phyloP scores from a whole-genome alignment of 2,113 vertebrate species.

The Arvicanthis niloticus region DNA sequence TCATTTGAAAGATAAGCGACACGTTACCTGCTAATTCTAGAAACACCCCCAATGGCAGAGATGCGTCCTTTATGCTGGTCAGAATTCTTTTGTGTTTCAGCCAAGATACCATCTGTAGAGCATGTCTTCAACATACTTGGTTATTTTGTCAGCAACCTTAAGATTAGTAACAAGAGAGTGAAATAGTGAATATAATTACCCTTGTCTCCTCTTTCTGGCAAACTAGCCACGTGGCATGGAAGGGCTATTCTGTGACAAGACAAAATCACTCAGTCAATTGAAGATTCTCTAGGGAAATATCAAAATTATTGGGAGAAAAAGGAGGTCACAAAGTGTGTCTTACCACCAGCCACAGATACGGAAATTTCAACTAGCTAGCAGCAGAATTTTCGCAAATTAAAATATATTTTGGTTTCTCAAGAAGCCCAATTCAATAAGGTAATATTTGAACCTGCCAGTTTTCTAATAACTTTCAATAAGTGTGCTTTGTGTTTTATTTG shows the following conservation, averaged over 20 bases:
- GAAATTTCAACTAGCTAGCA: not conserved
- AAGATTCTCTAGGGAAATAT: not conserved
- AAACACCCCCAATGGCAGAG: not conserved
- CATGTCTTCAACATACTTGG: not conserved
- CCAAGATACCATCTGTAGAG: not conserved
- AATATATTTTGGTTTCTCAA: not conserved
- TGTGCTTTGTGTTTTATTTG: conserved; percentile 43
- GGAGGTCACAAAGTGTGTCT: not conserved
- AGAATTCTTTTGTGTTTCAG: not conserved
- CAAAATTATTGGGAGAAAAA: not conserved
- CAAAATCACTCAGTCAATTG: not conserved
- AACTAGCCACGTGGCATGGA: not conserved
- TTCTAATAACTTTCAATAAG: conserved; percentile 18
- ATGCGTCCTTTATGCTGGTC: not conserved
- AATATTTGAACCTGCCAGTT: conserved; percentile 12
- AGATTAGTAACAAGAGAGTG: not conserved
- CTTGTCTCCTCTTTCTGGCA: not conserved
- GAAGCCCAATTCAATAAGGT: not conserved
- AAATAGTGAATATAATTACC: not conserved
- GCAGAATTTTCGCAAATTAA: not conserved
- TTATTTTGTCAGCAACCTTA: not conserved
- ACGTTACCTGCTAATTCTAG: not conserved
- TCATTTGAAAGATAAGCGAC: not conserved
- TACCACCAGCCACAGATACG: not conserved
- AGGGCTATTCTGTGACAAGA: not conserved